Evolutionary conservation across 2,888 invertebrate species (phyloP).

Genomic region (Cosmia pyralina): DNA sequence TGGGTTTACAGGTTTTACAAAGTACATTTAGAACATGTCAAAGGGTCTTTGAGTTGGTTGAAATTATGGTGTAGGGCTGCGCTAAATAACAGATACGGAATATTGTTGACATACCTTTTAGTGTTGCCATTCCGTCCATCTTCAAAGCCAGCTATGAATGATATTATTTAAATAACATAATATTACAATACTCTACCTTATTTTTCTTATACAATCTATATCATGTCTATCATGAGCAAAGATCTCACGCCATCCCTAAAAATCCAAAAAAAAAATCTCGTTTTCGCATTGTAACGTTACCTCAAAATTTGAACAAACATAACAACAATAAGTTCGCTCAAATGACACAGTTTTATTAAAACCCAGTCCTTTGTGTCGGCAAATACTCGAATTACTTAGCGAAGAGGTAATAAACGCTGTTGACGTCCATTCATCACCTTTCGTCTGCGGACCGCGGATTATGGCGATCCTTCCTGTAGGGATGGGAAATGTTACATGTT

Average conservation of each 20-base stretch:
- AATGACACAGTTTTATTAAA: constrained; percentile 56
- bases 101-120: neutral
- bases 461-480: constrained; percentile 33
- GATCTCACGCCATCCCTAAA: neutral
- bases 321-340: constrained; percentile 55
- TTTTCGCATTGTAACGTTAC: constrained; percentile 25
- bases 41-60: no score
- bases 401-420: constrained; percentile 75
- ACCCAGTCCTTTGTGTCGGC: constrained; percentile 49
- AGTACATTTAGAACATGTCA: no score
- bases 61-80: neutral
- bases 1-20: neutral
- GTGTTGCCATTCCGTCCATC: no score
- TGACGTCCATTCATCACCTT: constrained; percentile 62
- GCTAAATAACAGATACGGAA: neutral
- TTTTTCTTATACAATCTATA: neutral
- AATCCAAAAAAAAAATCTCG: constrained; percentile 1
- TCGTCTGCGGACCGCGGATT: constrained; percentile 28
- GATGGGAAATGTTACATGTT: constrained; percentile 37
- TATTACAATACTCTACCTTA: neutral
- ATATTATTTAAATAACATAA: neutral
- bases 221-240: neutral
- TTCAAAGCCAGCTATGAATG: neutral
- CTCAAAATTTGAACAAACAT: constrained; percentile 51
- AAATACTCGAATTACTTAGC: constrained; percentile 77